Conservation (phyloP, 2,113 vertebrate species). For the Saccopteryx leptura region DNA sequence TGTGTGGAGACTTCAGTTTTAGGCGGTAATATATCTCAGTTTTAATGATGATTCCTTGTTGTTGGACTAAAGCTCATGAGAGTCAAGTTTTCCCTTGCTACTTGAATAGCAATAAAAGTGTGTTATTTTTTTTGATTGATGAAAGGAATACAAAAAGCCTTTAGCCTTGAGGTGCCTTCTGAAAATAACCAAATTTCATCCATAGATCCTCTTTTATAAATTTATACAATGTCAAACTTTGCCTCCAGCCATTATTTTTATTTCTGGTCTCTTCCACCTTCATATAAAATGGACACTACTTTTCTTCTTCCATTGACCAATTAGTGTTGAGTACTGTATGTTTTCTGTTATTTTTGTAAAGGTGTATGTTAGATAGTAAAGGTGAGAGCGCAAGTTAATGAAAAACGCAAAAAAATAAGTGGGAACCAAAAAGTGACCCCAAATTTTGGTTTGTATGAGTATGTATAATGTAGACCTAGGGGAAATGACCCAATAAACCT, state of each 20-base stretch:
- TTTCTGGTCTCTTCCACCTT: conserved; percentile 89
- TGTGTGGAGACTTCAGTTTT: conserved; percentile 88
- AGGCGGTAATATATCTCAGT: conserved; percentile 87
- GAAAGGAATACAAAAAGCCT: conserved; percentile 94
- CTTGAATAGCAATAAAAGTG: conserved; percentile 95
- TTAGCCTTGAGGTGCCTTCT: conserved; percentile 99
- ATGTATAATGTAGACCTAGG: conserved; percentile 51
- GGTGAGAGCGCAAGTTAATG: conserved; percentile 83
- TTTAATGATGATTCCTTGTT: conserved; percentile 87
- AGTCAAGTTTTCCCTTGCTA: conserved; percentile 92
- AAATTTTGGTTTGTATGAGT: conserved; percentile 53
- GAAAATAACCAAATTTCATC: conserved; percentile 94
- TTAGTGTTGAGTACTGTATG: conserved; percentile 88
- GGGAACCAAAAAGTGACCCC: conserved; percentile 54
- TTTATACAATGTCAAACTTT: conserved; percentile 91
- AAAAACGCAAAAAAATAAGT: conserved; percentile 69
- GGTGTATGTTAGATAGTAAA: conserved; percentile 84
- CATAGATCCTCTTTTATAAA: conserved; percentile 90
- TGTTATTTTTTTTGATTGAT: conserved; percentile 90
- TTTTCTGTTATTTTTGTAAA: conserved; percentile 85
- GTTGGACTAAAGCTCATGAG: conserved; percentile 87
- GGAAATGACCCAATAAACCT: not conserved
- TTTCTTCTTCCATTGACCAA: conserved; percentile 90
- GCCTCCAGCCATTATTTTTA: conserved; percentile 88
- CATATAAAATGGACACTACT: conserved; percentile 87